These are phyloP conservation scores for Eudyptes chrysolophus DNA, from an alignment of 2,113 vertebrate genomes.

Conservation along the genomic window DNA sequence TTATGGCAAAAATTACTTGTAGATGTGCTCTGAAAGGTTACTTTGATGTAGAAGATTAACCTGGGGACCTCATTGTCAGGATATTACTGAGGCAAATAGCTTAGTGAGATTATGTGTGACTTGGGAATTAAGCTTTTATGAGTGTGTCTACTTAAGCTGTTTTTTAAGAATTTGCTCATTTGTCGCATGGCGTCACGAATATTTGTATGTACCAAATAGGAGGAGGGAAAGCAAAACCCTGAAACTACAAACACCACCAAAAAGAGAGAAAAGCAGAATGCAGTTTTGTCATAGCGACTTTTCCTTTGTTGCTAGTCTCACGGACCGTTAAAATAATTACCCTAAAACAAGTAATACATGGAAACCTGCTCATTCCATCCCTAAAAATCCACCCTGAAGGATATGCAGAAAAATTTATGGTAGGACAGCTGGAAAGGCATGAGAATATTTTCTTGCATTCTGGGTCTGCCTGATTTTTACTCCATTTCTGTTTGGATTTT, in stretches of 20 bases:
- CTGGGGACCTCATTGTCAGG: conserved; percentile 47
- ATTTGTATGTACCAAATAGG: neutral
- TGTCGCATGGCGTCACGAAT: neutral
- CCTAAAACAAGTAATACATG: neutral
- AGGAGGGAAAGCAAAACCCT: neutral
- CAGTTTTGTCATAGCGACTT: neutral
- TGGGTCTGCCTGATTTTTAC: neutral
- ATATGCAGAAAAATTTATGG: neutral
- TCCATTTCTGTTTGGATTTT: neutral
- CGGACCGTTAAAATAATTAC: neutral
- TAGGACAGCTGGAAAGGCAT: neutral
- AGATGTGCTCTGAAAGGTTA: conserved; percentile 24
- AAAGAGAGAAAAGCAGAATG: neutral
- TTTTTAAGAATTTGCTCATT: conserved; percentile 25
- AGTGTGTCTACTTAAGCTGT: conserved; percentile 20
- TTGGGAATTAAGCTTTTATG: conserved; percentile 63
- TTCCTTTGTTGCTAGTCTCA: neutral
- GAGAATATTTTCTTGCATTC: neutral
- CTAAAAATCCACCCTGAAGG: neutral
- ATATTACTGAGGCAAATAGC: conserved; percentile 38
- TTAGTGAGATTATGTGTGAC: conserved; percentile 60
- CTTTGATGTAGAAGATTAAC: conserved; percentile 56
- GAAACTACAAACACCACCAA: neutral
- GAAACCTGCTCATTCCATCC: neutral
- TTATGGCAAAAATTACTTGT: conserved; percentile 14